Base-by-base conservation (phyloP, 2,797 vertebrate species). In the Limosa lapponica region DNA sequence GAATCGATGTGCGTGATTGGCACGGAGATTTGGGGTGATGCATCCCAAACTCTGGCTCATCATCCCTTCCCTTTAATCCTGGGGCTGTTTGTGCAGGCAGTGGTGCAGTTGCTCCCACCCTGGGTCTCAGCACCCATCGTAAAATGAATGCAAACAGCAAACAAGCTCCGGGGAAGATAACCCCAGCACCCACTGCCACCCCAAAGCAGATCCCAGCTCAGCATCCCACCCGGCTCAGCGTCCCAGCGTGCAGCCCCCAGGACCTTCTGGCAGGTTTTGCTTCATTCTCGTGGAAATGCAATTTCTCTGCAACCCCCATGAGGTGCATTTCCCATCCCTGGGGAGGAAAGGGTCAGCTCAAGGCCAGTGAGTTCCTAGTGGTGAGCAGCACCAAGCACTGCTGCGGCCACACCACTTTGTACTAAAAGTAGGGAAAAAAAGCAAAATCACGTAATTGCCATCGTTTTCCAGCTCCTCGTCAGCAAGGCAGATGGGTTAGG, bases 211-310 rank as follows among this genome's bases (percentile, higher is more conserved):
- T 7, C 37, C 59, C 7, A 13, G 23, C 23, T 62, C 16, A 2
- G 30, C 16, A n/a, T 30, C 34, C 62, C 44, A 0, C n/a, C 62
- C 5, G 0, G 3, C 24, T 28, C 30, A 32, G 32, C 15, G 25
- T 17, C 74, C 67, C 46, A 2, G 3, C 0, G 0, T 3, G 23
- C 51, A 9, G 30, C 18, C 17, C 51, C 27, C 1, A 2, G 1
- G 0, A 13, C 6, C 2, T 34, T 15, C 61, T 36, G 8, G 34
- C 55, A 28, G 39, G 0, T 7, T 87, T 64, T 18, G 17, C 55
- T 70, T 28, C 2, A 0, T 8, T 70, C 24, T n/a, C 5, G 1
- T 11, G 18, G 10, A 73, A 83, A 59, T 19, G 7, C 23, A 11
- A 10, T 34, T 58, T 34, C 10, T 23, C 30, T 37, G 39, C 71